These are phyloP conservation scores for Enhydra lutris DNA, from an alignment of 2,113 vertebrate genomes.

Conservation along the genomic window DNA sequence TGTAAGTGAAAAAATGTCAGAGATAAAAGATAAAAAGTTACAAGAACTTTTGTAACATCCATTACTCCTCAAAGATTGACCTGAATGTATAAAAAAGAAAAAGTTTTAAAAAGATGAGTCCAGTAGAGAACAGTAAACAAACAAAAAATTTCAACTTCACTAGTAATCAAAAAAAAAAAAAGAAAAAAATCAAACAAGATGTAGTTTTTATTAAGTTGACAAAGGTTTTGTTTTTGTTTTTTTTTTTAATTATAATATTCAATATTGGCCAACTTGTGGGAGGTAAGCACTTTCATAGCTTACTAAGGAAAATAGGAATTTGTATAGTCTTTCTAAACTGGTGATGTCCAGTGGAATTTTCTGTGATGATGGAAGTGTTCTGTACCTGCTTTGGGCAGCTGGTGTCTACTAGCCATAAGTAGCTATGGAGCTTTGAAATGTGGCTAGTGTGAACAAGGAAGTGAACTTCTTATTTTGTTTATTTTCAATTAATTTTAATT, in stretches of 20 bases:
- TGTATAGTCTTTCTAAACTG: not conserved
- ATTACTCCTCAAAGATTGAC: not conserved
- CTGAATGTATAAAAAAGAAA: not conserved
- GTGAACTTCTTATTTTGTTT: slow-evolving; percentile 34
- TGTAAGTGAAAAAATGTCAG: not conserved
- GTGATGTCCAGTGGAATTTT: not conserved
- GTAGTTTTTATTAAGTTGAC: not conserved
- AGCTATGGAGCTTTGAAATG: not conserved
- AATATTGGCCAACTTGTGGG: not conserved
- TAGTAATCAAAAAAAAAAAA: not conserved
- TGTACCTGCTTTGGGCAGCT: not conserved
- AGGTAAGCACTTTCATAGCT: not conserved
- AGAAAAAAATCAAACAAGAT: not conserved
- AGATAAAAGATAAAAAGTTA: not conserved
- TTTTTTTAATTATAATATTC: not conserved
- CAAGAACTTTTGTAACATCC: not conserved
- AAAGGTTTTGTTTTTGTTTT: not conserved
- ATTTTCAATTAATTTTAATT: not conserved
- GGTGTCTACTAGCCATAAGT: not conserved
- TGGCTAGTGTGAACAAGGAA: not conserved
- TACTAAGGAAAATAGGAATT: not conserved
- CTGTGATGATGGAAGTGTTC: not conserved
- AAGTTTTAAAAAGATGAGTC: not conserved
- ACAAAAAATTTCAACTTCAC: not conserved
- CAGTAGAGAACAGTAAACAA: slow-evolving; percentile 6